A percentile compares a stretch with the other conserved stretches of the same genome.
phyloP scores from a whole-genome alignment of 92 coral and sea anemone genomes.

The Porites cylindrica region DNA sequence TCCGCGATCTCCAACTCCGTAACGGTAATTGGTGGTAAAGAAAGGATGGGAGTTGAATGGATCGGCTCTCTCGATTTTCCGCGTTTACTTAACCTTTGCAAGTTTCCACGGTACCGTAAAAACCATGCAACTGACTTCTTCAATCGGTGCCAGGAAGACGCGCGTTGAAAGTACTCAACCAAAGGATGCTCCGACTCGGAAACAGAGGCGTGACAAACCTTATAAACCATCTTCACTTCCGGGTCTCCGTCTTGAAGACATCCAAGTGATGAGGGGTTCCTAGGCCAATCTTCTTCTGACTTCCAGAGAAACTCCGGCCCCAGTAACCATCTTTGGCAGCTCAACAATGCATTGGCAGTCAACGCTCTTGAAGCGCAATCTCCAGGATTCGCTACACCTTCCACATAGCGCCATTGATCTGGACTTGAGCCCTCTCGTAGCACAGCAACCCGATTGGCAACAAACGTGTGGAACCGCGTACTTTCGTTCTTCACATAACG shows the following conservation, averaged over 20 bases:
- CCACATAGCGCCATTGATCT: slow-evolving; percentile 34
- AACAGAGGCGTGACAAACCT: background rate
- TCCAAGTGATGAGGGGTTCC: slow-evolving; percentile 8
- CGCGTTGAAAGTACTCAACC: slow-evolving; percentile 8
- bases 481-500: too few species aligned
- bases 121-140: slow-evolving; percentile 45
- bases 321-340: too few species aligned
- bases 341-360: slow-evolving; percentile 14
- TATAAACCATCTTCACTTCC: slow-evolving; percentile 30
- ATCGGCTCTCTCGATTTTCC: background rate
- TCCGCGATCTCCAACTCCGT: slow-evolving; percentile 39
- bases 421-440: slow-evolving; percentile 24
- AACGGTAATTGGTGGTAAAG: background rate
- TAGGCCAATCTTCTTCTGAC: slow-evolving; percentile 34
- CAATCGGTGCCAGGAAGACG: slow-evolving; percentile 23
- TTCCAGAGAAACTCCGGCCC: slow-evolving; percentile 7
- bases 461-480: slow-evolving; percentile 4
- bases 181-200: background rate
- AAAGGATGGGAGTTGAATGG: background rate
- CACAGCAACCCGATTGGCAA: slow-evolving; percentile 45
- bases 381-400: slow-evolving; percentile 23
- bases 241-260: slow-evolving; percentile 16
- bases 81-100: background rate
- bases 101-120: slow-evolving; percentile 9
- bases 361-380: slow-evolving; percentile 32